These are phyloP conservation scores for human DNA, from an alignment of 2,113 vertebrate genomes.

Conservation along the genomic window DNA sequence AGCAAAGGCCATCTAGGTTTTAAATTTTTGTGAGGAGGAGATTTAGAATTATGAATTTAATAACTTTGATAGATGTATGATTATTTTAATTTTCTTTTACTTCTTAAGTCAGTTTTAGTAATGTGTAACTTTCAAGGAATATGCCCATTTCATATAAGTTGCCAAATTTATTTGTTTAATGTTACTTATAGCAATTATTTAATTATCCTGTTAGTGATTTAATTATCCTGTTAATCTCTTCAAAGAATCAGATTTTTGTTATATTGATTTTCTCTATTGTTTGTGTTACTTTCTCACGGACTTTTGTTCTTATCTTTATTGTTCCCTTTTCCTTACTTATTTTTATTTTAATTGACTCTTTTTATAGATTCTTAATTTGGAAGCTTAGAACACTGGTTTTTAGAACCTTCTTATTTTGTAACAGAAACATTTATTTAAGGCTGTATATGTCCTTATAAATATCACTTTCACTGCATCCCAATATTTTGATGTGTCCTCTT, in stretches of 20 bases:
- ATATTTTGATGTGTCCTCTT: background rate
- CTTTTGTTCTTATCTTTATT: background rate
- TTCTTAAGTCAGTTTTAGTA: background rate
- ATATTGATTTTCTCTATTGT: background rate
- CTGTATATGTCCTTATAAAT: background rate
- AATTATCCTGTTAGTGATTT: background rate
- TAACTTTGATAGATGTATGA: background rate
- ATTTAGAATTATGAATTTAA: background rate
- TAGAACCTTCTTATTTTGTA: background rate
- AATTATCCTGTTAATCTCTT: background rate
- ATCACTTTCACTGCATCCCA: background rate
- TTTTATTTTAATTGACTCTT: background rate
- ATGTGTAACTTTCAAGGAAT: background rate
- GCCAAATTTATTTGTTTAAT: background rate
- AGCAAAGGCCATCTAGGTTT: background rate
- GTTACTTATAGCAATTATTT: background rate
- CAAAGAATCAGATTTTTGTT: background rate
- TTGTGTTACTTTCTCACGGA: background rate
- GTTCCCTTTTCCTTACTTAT: background rate
- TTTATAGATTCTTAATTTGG: background rate
- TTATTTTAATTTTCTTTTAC: constrained; percentile 2
- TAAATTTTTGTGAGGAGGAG: background rate
- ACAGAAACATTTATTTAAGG: background rate
- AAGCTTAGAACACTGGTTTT: background rate
- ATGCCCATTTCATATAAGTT: background rate